A percentile compares a stretch with the other conserved stretches of the same genome.
Evolutionary conservation across 2,113 vertebrate species (phyloP).

Genomic region (Ptilonorhynchus violaceus): DNA sequence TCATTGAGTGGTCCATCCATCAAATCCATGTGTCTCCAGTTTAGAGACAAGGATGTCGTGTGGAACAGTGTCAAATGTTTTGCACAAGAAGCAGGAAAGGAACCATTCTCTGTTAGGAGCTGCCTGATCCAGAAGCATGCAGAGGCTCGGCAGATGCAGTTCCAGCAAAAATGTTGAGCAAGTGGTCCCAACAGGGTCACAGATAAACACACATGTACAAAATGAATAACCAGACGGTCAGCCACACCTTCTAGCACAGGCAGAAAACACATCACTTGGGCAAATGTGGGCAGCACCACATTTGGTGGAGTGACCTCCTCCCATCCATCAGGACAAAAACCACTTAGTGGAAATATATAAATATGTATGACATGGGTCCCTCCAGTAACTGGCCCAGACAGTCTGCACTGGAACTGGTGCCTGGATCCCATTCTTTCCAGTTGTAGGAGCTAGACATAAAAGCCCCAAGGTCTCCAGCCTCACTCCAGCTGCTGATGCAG

Average conservation of each 20-base stretch:
- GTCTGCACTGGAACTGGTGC: neutral
- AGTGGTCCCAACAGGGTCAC: too few relatives aligned
- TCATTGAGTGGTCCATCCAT: neutral
- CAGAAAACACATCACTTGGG: neutral
- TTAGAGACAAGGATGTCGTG: fast-evolving
- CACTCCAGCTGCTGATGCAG: neutral
- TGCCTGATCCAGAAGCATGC: neutral
- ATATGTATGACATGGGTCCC: fast-evolving
- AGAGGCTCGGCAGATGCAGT: neutral
- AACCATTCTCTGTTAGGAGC: neutral
- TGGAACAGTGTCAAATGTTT: neutral
- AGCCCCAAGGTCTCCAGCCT: neutral
- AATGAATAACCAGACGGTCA: neutral
- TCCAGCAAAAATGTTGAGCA: neutral
- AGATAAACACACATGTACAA: fast-evolving
- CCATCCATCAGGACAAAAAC: fast-evolving
- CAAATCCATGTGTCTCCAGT: neutral
- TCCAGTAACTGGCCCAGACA: neutral
- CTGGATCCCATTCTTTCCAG: neutral
- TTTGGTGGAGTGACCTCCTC: neutral
- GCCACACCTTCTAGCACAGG: neutral
- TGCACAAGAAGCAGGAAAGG: neutral
- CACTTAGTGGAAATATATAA: neutral
- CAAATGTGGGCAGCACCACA: neutral
- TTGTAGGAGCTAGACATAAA: neutral